phyloP scores from a whole-genome alignment of 2,888 invertebrate species.

The Crossocerus cetratus region DNA sequence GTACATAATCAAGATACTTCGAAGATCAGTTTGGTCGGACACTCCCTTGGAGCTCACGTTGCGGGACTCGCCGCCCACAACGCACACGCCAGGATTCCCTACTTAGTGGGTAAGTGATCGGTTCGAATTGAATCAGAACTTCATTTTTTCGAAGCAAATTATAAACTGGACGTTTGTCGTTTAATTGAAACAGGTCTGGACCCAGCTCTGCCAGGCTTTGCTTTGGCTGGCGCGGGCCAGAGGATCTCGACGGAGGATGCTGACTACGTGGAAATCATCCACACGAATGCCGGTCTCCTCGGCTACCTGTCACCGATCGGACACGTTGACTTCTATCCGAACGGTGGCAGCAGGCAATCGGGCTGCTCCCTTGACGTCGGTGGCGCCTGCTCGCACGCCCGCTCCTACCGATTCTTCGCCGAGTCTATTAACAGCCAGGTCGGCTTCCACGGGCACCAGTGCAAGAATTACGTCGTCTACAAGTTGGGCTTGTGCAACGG shows the following conservation, averaged over 20 bases:
- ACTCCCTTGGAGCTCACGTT: slow-evolving; percentile 70
- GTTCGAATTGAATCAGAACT: too few relatives aligned
- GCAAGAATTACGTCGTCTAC: slow-evolving; percentile 28
- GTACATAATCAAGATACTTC: slow-evolving; percentile 54
- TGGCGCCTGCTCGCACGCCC: slow-evolving; percentile 68
- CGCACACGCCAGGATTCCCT: slow-evolving; percentile 45
- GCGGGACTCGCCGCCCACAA: slow-evolving; percentile 65
- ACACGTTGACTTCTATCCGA: slow-evolving; percentile 74
- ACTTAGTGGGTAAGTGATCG: slow-evolving; percentile 64
- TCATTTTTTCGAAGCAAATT: background rate
- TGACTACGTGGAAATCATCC: slow-evolving; percentile 73
- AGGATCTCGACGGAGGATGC: slow-evolving; percentile 72
- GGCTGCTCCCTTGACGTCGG: slow-evolving; percentile 61
- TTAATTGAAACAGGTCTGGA: slow-evolving; percentile 69
- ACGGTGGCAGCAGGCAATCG: slow-evolving; percentile 71
- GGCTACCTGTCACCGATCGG: slow-evolving; percentile 70
- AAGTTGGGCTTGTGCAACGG: slow-evolving; percentile 34
- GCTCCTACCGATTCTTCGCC: slow-evolving; percentile 65
- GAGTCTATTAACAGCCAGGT: slow-evolving; percentile 64
- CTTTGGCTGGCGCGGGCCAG: slow-evolving; percentile 43
- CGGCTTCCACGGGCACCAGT: slow-evolving; percentile 54
- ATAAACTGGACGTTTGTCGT: background rate
- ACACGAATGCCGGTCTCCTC: slow-evolving; percentile 72
- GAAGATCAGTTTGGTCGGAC: slow-evolving; percentile 63
- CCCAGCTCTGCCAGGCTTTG: slow-evolving; percentile 73